Base-by-base conservation (phyloP, 2,113 vertebrate genomes). In the Sphyrna mokarran region DNA sequence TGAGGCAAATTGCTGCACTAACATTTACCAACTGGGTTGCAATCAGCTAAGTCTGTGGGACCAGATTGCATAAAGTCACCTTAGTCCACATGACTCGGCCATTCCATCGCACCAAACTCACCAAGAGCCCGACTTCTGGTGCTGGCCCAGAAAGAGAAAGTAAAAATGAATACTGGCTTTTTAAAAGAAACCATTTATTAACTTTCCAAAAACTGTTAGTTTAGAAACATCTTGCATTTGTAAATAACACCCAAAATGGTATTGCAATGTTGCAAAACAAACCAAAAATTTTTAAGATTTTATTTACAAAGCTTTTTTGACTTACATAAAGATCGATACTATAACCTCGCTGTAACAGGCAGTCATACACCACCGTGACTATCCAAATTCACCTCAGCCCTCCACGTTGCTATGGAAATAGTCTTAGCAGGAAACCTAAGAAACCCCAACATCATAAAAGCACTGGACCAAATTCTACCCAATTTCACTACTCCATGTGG, bases 311-410 rank as follows among this genome's bases (percentile, higher is more conserved):
- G 98, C 97, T 97, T 97, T 54, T 76, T 98, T 97, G 96, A 98
- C 98, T 98, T 98, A 98, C 98, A 99, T 98, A 98, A 99, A 99
- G 98, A 99, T 98, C 69, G 98, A 98, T 98, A 98, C 98, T 98
- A 98, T 98, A 98, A 98, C 97, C 98, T 98, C 97, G 97, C 97
- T 97, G 98, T 97, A 97, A 98, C 97, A 98, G 97, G 98, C 96
- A 96, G 98, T 98, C 98, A 98, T 97, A 96, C 96, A 98, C 97
- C 97, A 98, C 96, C 96, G 97, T 97, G 98, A 98, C 98, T 98
- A 96, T 96, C 98, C 97, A 96, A 87, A 97, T 98, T 98, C 98
- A 97, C 98, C 98, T 91, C 91, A 69, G 95, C 72, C 80, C 96
- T 96, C 97, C 96, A 97, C 97, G 96, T 97, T 97, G 97, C 98